These are phyloP conservation scores for Teinopalpus imperialis DNA, from an alignment of 2,888 invertebrate species.

Conservation along the genomic window DNA sequence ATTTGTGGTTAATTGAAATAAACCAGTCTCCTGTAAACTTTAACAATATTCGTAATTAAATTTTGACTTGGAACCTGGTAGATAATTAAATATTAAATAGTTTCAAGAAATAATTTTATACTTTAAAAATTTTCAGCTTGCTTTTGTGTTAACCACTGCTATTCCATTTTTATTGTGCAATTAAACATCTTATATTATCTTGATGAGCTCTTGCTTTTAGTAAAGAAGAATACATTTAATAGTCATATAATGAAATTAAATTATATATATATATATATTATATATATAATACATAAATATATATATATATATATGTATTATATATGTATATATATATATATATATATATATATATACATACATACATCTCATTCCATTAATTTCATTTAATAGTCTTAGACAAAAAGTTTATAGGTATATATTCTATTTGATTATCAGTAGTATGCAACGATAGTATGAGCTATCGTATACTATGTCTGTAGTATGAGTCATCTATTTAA, in stretches of 20 bases:
- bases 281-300: too few species aligned
- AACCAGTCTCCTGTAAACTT: conserved; percentile 14
- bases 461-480: too few species aligned
- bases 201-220: conserved; percentile 6
- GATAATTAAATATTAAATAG: conserved; percentile 15
- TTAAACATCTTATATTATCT: conserved; percentile 11
- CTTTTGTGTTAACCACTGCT: conserved; percentile 12
- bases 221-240: conserved; percentile 1
- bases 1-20: conserved; percentile 13
- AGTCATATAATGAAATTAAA: background rate
- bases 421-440: too few species aligned
- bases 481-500: too few species aligned
- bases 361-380: too few species aligned
- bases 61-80: conserved; percentile 6
- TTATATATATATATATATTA: too few species aligned
- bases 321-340: too few species aligned
- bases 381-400: too few species aligned
- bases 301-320: too few species aligned
- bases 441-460: too few species aligned
- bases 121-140: conserved; percentile 15
- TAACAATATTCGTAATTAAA: conserved; percentile 20
- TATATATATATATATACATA: too few species aligned
- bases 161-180: conserved; percentile 8
- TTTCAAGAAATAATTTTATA: conserved; percentile 13
- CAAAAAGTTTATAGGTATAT: too few species aligned